Conservation (phyloP, 30 jellyfish, hydroid and myxozoan species). For the Aurelia coerulea region DNA sequence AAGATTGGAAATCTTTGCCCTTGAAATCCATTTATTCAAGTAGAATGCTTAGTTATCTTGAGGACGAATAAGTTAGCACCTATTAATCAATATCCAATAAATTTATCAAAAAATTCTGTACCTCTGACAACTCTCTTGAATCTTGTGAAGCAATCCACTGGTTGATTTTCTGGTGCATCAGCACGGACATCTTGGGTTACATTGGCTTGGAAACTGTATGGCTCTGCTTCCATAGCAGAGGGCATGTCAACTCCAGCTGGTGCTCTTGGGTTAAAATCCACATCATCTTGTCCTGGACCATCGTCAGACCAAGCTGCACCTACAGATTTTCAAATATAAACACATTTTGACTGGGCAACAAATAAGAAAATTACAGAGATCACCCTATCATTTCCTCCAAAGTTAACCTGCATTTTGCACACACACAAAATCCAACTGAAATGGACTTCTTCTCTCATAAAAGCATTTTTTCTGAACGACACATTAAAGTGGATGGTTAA, state of each 20-base stretch:
- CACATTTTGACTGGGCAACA: neutral
- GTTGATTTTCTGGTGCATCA: constrained; percentile 78
- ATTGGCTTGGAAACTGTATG: constrained; percentile 91
- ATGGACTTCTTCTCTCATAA: too few relatives aligned
- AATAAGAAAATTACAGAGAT: neutral
- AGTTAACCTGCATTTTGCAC: too few relatives aligned
- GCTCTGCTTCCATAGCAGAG: constrained; percentile 98
- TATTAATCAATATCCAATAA: too few relatives aligned
- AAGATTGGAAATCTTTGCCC: too few relatives aligned
- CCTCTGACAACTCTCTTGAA: constrained; percentile 91
- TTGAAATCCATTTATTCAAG: too few relatives aligned
- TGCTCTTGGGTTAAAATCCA: constrained; percentile 93
- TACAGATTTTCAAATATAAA: neutral
- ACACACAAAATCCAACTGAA: too few relatives aligned
- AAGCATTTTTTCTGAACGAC: neutral
- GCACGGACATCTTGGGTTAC: constrained; percentile 96
- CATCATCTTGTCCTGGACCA: constrained; percentile 99
- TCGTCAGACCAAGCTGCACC: constrained; percentile 95
- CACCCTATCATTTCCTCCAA: too few relatives aligned
- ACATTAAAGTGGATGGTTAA: neutral
- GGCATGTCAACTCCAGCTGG: constrained; percentile 96
- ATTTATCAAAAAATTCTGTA: neutral
- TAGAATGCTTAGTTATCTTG: too few relatives aligned
- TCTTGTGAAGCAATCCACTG: constrained; percentile 89
- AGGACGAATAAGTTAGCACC: too few relatives aligned